phyloP scores from a whole-genome alignment of 1,140 invertebrate genomes.

The Bombyx mandarina region DNA sequence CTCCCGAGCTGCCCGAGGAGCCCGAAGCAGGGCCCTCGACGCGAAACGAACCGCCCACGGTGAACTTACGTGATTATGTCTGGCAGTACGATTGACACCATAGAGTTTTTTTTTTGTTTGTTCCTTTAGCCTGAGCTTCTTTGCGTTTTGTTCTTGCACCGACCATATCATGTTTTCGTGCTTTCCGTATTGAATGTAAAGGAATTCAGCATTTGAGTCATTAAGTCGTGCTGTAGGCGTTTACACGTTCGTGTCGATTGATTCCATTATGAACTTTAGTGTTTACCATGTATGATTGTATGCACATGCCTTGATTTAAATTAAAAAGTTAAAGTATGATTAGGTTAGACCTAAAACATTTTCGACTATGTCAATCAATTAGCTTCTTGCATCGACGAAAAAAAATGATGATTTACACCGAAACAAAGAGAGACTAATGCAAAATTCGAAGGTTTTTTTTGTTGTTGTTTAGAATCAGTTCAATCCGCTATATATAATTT shows the following conservation, averaged over 20 bases:
- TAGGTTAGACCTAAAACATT: too few relatives aligned
- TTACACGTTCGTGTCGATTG: constrained; percentile 5
- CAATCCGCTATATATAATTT: too few relatives aligned
- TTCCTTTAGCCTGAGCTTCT: constrained; percentile 43
- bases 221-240: constrained; percentile 20
- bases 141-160: constrained; percentile 44
- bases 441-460: too few relatives aligned
- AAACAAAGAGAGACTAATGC: too few relatives aligned
- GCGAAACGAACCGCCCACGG: constrained; percentile 49
- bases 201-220: constrained; percentile 64
- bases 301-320: too few relatives aligned
- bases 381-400: too few relatives aligned
- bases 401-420: too few relatives aligned
- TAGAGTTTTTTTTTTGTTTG: constrained; percentile 44
- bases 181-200: constrained; percentile 35
- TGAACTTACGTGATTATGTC: constrained; percentile 64
- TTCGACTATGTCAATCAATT: too few relatives aligned
- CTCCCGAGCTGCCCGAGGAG: constrained; percentile 28
- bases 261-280: background rate
- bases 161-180: constrained; percentile 29
- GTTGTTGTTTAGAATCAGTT: too few relatives aligned
- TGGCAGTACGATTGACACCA: constrained; percentile 66
- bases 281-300: too few relatives aligned
- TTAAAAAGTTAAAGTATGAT: too few relatives aligned
- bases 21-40: constrained; percentile 46